Conservation (phyloP, 2,888 invertebrate species). For the Eledone cirrhosa region DNA sequence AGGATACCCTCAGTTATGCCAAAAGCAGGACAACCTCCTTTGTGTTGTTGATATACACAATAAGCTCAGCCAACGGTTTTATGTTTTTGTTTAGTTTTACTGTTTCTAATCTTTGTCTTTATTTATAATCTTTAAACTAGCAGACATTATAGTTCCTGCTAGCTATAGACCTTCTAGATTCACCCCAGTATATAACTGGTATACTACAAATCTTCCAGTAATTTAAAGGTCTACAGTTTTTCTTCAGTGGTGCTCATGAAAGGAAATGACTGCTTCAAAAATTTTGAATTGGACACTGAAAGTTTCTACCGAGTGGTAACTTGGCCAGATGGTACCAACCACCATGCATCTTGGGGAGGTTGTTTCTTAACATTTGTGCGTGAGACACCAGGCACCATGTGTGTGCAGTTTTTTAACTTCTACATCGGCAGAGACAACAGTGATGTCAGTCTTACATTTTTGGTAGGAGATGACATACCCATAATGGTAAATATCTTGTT, state of each 20-base stretch:
- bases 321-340: neutral
- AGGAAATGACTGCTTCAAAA: constrained; percentile 13
- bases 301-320: neutral
- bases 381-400: constrained; percentile 1
- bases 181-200: no score
- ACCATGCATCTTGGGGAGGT: constrained; percentile 17
- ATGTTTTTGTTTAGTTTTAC: no score
- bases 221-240: no score
- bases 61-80: no score
- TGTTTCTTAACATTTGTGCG: constrained; percentile 4
- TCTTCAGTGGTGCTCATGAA: constrained; percentile 15
- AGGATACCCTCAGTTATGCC: no score
- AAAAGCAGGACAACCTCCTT: no score
- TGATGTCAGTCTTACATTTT: constrained; percentile 4
- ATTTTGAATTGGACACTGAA: neutral
- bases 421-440: neutral
- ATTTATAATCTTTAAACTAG: no score
- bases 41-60: no score
- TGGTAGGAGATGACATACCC: constrained; percentile 11
- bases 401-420: constrained; percentile 3
- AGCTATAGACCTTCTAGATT: no score
- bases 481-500: neutral
- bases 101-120: no score
- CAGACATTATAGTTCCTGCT: no score
- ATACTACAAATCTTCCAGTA: no score